Evolutionary conservation across 2,888 invertebrate genomes (phyloP).

Genomic region (Thera obeliscata): DNA sequence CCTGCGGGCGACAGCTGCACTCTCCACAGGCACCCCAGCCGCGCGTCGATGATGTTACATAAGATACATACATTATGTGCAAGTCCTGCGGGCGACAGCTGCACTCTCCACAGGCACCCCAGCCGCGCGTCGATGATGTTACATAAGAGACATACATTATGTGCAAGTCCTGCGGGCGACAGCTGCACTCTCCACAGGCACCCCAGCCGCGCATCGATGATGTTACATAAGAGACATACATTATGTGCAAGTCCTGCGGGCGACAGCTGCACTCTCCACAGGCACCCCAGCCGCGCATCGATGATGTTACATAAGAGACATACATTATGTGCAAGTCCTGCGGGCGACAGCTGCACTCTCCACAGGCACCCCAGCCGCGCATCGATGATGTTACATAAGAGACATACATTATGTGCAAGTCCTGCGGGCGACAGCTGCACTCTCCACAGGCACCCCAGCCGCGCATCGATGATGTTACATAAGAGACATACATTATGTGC

Average conservation of each 20-base stretch:
- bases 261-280: constrained; percentile 90
- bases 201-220: constrained; percentile 97
- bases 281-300: constrained; percentile 96
- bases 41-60: constrained; percentile 98
- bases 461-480: constrained; percentile 98
- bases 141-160: no score
- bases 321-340: no score
- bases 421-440: constrained; percentile 85
- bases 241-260: no score
- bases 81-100: constrained; percentile 84
- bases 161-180: constrained; percentile 84
- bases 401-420: no score
- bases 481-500: no score
- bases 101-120: constrained; percentile 94
- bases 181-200: constrained; percentile 92
- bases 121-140: constrained; percentile 97
- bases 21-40: constrained; percentile 96
- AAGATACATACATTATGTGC: no score
- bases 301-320: no score
- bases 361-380: constrained; percentile 96
- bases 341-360: constrained; percentile 86
- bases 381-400: constrained; percentile 98
- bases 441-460: constrained; percentile 96
- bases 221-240: no score
- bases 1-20: constrained; percentile 85